Evolutionary conservation across 30 jellyfish, hydroid and myxozoan species (phyloP).

Genomic region (Rhopilema esculentum): DNA sequence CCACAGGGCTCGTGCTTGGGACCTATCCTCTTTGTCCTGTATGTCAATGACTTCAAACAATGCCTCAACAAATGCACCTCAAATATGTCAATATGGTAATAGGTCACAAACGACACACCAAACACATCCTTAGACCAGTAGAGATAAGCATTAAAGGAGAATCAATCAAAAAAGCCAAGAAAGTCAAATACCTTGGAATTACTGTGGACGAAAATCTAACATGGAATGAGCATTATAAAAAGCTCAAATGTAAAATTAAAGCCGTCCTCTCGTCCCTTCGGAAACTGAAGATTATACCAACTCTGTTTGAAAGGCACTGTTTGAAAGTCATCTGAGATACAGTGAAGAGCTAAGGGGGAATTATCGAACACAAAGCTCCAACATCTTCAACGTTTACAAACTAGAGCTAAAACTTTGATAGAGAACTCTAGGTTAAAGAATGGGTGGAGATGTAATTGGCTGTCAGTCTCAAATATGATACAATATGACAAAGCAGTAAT

Average conservation of each 20-base stretch:
- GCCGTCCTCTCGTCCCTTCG: not conserved
- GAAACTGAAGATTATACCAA: not conserved
- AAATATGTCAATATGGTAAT: slow-evolving; percentile 5
- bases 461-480: too few species aligned
- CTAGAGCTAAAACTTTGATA: not conserved
- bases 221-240: too few species aligned
- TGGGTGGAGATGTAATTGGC: not conserved
- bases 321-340: slow-evolving; percentile 28
- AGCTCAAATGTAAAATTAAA: not conserved
- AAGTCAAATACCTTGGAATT: too few species aligned
- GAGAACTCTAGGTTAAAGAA: not conserved
- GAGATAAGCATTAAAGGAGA: not conserved
- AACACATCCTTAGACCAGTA: not conserved
- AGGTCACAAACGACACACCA: slow-evolving; percentile 17
- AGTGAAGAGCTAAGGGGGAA: slow-evolving; percentile 19
- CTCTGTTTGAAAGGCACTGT: not conserved
- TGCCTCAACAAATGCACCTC: slow-evolving; percentile 11
- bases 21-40: slow-evolving; percentile 6
- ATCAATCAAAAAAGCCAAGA: not conserved
- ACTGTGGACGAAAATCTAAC: too few species aligned
- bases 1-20: slow-evolving; percentile 34
- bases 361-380: not conserved
- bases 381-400: not conserved
- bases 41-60: slow-evolving; percentile 10
- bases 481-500: not conserved